Evolutionary conservation across 1,140 invertebrate species (phyloP).

Genomic region (Lucilia cuprina): DNA sequence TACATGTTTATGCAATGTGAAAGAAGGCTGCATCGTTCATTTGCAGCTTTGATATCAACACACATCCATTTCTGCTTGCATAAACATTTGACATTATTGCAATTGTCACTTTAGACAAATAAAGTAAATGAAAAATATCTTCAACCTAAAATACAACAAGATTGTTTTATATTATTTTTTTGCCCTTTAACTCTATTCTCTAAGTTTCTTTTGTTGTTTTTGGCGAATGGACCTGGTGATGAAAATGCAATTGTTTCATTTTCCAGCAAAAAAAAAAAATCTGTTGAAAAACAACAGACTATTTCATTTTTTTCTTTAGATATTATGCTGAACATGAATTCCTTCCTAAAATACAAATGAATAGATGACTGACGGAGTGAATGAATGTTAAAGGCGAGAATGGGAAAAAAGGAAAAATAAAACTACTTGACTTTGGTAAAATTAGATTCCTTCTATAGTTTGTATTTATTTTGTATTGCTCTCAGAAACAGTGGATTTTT

Average conservation of each 20-base stretch:
- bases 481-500: not conserved
- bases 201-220: not conserved
- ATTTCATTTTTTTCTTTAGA: not conserved
- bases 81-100: not conserved
- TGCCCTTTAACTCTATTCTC: no score
- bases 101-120: slow-evolving; percentile 30
- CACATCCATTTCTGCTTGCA: not conserved
- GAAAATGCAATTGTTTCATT: not conserved
- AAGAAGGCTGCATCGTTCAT: not conserved
- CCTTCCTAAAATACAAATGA: not conserved
- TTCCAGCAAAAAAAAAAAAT: not conserved
- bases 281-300: not conserved
- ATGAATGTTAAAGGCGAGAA: no score
- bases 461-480: not conserved
- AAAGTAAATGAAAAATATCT: not conserved
- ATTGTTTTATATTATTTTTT: not conserved
- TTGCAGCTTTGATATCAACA: not conserved
- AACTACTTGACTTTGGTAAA: slow-evolving; percentile 5
- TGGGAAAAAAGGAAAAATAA: not conserved
- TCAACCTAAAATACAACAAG: not conserved
- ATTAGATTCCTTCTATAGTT: not conserved
- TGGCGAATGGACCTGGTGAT: not conserved
- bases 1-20: not conserved
- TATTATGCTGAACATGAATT: not conserved
- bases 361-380: not conserved